Conservation (phyloP, 2,888 invertebrate species). For the Tenthredo distinguenda region DNA sequence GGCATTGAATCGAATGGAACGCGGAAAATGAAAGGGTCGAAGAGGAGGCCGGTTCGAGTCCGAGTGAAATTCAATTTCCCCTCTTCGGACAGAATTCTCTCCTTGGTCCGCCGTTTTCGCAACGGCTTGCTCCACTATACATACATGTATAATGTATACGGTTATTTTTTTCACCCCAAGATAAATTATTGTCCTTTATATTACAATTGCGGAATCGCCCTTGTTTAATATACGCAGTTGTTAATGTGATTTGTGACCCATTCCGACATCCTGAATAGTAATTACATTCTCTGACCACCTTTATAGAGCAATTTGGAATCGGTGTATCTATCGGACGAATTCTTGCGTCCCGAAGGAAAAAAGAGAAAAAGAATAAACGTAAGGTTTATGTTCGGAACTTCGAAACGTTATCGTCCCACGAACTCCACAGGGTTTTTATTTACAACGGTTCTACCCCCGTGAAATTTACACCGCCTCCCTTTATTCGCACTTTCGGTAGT, state of each 20-base stretch:
- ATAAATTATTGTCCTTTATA: slow-evolving; percentile 9
- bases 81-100: neutral
- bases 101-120: neutral
- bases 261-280: neutral
- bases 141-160: neutral
- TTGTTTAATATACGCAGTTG: neutral
- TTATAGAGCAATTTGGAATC: neutral
- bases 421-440: neutral
- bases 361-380: neutral
- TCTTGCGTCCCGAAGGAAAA: neutral
- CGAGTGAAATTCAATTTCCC: slow-evolving; percentile 41
- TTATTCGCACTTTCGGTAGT: neutral
- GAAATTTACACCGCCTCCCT: neutral
- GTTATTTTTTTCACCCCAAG: neutral
- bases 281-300: neutral
- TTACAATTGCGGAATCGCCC: slow-evolving; percentile 6
- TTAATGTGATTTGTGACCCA: neutral
- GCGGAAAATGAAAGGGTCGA: slow-evolving; percentile 40
- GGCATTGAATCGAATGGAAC: slow-evolving; percentile 31
- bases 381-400: slow-evolving; percentile 17
- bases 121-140: neutral
- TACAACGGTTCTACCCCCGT: neutral
- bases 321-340: neutral
- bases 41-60: slow-evolving; percentile 15
- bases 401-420: neutral